These are phyloP conservation scores for Hippasteria phrygiana DNA, from an alignment of 53 echinoderm and acorn worm genomes.

Conservation along the genomic window DNA sequence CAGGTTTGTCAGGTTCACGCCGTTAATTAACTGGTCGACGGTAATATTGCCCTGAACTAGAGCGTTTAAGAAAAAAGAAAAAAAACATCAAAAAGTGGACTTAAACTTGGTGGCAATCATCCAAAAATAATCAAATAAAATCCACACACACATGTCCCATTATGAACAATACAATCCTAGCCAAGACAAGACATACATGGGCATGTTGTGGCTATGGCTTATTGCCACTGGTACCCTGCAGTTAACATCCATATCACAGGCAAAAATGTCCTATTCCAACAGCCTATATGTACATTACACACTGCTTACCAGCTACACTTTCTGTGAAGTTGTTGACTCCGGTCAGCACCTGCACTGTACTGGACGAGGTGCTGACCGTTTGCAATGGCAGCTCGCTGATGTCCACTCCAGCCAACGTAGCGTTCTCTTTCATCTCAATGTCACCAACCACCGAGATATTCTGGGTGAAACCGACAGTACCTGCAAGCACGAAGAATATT, in stretches of 20 bases:
- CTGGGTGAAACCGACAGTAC: conserved; percentile 33
- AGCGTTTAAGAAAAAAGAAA: background rate
- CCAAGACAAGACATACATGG: too few species aligned
- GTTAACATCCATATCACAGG: too few species aligned
- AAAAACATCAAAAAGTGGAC: background rate
- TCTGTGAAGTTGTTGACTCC: conserved; percentile 52
- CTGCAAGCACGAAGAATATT: background rate
- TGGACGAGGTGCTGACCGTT: conserved; percentile 18
- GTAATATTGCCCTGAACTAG: conserved; percentile 36
- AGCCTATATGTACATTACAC: too few species aligned
- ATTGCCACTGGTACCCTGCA: too few species aligned
- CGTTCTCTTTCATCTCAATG: conserved; percentile 37
- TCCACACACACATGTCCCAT: too few species aligned
- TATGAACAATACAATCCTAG: too few species aligned
- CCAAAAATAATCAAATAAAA: too few species aligned
- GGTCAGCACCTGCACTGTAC: conserved; percentile 16
- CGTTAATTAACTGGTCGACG: conserved; percentile 36
- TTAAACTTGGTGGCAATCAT: too few species aligned
- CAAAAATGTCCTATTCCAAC: too few species aligned
- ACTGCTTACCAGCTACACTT: conserved; percentile 50
- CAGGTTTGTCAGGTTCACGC: conserved; percentile 29
- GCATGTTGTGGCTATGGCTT: too few species aligned
- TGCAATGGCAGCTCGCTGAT: conserved; percentile 46
- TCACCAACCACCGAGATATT: conserved; percentile 50
- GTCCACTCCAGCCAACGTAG: conserved; percentile 51